Evolutionary conservation across 2,888 invertebrate species (phyloP).

Genomic region (Sesia bembeciformis): DNA sequence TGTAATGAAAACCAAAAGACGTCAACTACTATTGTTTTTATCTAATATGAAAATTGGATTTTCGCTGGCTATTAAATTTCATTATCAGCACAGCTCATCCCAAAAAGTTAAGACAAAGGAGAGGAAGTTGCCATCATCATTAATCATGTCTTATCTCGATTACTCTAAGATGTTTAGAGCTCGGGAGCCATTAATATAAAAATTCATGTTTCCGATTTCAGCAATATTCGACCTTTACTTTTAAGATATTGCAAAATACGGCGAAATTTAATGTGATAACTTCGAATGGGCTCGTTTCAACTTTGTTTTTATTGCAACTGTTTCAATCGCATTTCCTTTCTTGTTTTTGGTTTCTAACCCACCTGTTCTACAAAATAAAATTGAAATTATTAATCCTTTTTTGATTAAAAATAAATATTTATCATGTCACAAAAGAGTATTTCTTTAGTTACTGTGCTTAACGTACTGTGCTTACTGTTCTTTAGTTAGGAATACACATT

Average conservation of each 20-base stretch:
- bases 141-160: conserved; percentile 44
- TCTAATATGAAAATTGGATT: neutral
- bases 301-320: too few relatives aligned
- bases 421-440: too few relatives aligned
- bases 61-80: neutral
- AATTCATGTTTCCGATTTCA: conserved; percentile 8
- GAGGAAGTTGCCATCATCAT: conserved; percentile 26
- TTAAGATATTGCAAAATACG: neutral
- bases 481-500: neutral
- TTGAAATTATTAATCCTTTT: too few relatives aligned
- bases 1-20: too few relatives aligned
- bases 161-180: conserved; percentile 22
- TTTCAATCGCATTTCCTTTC: too few relatives aligned
- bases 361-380: too few relatives aligned
- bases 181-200: conserved; percentile 25
- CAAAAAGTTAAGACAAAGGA: conserved; percentile 27
- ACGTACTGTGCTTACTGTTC: too few relatives aligned
- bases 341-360: too few relatives aligned
- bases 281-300: neutral
- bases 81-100: conserved; percentile 25
- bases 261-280: neutral
- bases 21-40: too few relatives aligned
- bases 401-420: too few relatives aligned
- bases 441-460: too few relatives aligned
- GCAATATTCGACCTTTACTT: conserved; percentile 1